Base-by-base conservation (phyloP, 2,888 invertebrate genomes). In the Allygus modestus region DNA sequence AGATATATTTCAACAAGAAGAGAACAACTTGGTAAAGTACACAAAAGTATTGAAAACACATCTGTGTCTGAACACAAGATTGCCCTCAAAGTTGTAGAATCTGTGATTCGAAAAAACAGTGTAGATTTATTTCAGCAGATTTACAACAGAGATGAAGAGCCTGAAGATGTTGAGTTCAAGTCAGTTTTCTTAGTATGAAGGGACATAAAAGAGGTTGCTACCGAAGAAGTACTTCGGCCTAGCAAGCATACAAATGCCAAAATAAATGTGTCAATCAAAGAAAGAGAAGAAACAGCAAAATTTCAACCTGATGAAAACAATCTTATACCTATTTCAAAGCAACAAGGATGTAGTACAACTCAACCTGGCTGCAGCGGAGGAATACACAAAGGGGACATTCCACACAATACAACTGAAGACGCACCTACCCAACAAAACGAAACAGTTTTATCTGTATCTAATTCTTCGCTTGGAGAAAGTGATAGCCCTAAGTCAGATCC, bases 31-130 rank as follows among this genome's bases (percentile, higher is more conserved):
- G n/a, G 46, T 46, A 46, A 9, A 46, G 11, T 9, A n/a, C n/a
- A n/a, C n/a, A n/a, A 58, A 58, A 58, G 58, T 20, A 58, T 58
- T 58, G 58, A 58, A 58, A 58, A 15, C 58, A 58, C n/a, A 58
- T 58, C n/a, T 58, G 58, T 58, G 23, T 4, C 58, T 58, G 58
- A 58, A 58, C 58, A 58, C 58, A 58, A 58, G n/a, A 58, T 20
- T 58, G 58, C 58, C 17, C 58, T 58, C 58, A 58, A 17, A 58
- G 5, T 58, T 58, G 58, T 58, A 58, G 58, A 58, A 58, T 58
- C 58, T 58, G 58, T 58, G 23, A 58, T 58, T 58, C 7, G 58
- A 58, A 58, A 58, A 58, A 15, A 58, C 23, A 58, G 58, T 58
- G 58, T 58, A 58, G 9, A 58, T 20, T 23, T 58, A 58, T 58